These are phyloP conservation scores for Cerastis rubricosa DNA, from an alignment of 2,888 invertebrate genomes.

Conservation along the genomic window DNA sequence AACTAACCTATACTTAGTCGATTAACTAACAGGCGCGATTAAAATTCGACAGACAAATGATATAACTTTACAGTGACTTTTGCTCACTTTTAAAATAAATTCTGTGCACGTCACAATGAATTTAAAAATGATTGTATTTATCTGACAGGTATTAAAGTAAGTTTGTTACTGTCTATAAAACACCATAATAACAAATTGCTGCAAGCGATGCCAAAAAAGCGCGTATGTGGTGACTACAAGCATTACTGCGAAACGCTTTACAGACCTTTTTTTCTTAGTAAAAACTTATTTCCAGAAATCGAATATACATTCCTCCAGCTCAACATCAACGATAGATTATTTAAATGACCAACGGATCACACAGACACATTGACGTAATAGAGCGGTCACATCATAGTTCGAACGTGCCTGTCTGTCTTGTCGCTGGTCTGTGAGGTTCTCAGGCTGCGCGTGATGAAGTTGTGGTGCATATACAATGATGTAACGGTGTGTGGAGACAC, in stretches of 20 bases:
- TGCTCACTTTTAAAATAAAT: not conserved
- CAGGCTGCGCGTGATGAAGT: constrained; percentile 27
- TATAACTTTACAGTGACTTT: not conserved
- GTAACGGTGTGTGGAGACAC: constrained; percentile 18
- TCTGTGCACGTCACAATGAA: not conserved
- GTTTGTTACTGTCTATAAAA: not conserved
- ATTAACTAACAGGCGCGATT: not conserved
- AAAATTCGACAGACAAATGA: not conserved
- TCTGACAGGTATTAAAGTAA: not conserved
- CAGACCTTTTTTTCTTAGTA: not conserved
- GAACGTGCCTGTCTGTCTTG: constrained; percentile 14
- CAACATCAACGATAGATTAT: not conserved
- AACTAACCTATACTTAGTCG: not conserved
- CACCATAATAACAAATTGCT: not conserved
- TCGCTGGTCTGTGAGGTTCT: constrained; percentile 25
- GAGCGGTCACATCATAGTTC: constrained; percentile 27
- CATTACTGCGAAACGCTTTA: not conserved
- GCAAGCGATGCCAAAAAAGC: not conserved
- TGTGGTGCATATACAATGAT: constrained; percentile 19
- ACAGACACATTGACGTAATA: constrained; percentile 23
- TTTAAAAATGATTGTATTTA: not conserved
- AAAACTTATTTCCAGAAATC: not conserved
- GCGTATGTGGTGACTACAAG: not conserved
- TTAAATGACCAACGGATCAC: constrained; percentile 11
- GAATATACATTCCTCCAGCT: not conserved